Evolutionary conservation across 2,797 vertebrate genomes (phyloP), one percentile per base, ranked within the genome.

Genomic region (Fringilla coelebs): DNA sequence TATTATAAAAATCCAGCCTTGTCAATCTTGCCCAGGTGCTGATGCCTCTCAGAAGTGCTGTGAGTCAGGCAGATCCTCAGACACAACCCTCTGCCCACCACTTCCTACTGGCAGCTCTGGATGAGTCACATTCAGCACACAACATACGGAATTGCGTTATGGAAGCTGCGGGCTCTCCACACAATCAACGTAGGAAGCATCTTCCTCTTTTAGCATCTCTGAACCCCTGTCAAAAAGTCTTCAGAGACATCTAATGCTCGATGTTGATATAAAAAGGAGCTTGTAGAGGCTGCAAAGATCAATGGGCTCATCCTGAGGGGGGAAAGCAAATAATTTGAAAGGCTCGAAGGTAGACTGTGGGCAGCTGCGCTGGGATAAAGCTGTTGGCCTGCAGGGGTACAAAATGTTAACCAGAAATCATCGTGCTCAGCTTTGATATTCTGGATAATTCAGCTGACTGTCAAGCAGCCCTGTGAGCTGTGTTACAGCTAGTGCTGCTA

Each of bases 51-150:
- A 34, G 60, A 38, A 34, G 38, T 45, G 22, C 89, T 58, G 34
- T 91, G 92, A 89, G 91, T 96, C 94, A 92, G 68, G 58, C 74
- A 85, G 49, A 87, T 79, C 63, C 84, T 89, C 91, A 92, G 95
- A 87, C 91, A 79, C 60, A 90, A 72, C 91, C 80, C 48, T 0
- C 72, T 87, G 91, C 89, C 84, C 79, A 62, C 86, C 74, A 73
- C 81, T 96, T 95, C 89, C 90, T 79, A 14, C 78, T 55, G 67
- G 52, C 89, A 89, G 87, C 81, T 89, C 71, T 21, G 32, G 16
- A 4, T 94, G 92, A 89, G 67, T 96, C 90, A 90, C 83, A 25
- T 76, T 75, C 62, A 31, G 46, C 40, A 51, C 43, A 55, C 48
- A 79, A n/a, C 72, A 29, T 17, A 74, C 0, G 24, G 70, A 87